Base-by-base conservation (phyloP, 2,888 invertebrate genomes). In the Philaethria dido region DNA sequence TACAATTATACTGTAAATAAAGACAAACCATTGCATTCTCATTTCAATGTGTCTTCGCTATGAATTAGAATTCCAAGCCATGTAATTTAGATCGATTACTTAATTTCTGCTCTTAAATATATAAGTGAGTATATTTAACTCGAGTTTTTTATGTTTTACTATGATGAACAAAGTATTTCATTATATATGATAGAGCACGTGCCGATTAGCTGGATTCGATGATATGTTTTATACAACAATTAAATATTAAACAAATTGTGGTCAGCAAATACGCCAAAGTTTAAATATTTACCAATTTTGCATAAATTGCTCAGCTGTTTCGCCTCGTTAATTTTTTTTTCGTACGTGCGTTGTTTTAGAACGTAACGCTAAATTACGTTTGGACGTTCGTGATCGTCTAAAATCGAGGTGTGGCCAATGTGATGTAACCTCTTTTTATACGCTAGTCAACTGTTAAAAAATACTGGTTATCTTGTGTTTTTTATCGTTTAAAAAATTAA, bases 371-470 rank as follows among this genome's bases (percentile, higher is more conserved):
- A 55, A 63, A 45, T 45, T 54, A 33, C 33, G 54, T 13, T 50
- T 39, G 20, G 22, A 50, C 18, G 11, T 29, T 39, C 39, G 18
- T 8, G 47, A 64, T 67, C 45, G 29, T 63, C 59, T 57, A 57
- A 57, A 65, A 18, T 39, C 55, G 50, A 70, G 68, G 70, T 68
- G 70, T 60, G 70, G 68, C 52, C 64, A 59, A 52, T 47, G 52
- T 70, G 68, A 70, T 70, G 68, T 70, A 70, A 70, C 63, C 54
- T 14, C 16, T 45, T 59, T 72, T 65, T 68, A 42, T 55, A 68
- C 14, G 22, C 68, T 60, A 42, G 14, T 29, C 52, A n/a, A 52
- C 50, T 44, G 42, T 39, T 39, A 42, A 13, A 13, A 20, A 18
- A 25, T 48, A 60, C 22, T 57, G 4, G 11, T 42, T 9, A 2